These are phyloP conservation scores for Apantesis nais DNA, from an alignment of 2,888 invertebrate species.

Conservation along the genomic window DNA sequence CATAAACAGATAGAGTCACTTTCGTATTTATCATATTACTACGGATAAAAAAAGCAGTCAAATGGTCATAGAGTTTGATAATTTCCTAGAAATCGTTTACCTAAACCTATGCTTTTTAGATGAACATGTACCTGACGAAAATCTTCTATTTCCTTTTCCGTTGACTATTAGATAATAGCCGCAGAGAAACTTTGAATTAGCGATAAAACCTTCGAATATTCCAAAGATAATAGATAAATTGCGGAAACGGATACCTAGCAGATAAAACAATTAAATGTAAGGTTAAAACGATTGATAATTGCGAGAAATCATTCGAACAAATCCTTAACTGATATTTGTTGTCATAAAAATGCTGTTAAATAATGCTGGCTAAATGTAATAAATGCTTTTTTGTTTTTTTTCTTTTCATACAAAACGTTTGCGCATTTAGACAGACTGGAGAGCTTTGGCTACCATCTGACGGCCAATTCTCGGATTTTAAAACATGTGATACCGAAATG, in stretches of 20 bases:
- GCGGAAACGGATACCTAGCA: conserved; percentile 28
- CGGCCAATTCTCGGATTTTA: no score
- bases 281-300: conserved; percentile 13
- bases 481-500: no score
- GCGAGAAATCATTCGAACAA: conserved; percentile 13
- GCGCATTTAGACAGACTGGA: background rate
- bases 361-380: no score
- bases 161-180: conserved; percentile 15
- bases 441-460: conserved; percentile 5
- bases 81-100: background rate
- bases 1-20: no score
- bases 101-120: background rate
- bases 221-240: conserved; percentile 32
- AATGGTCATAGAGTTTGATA: background rate
- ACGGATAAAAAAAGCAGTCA: no score
- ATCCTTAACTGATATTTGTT: background rate
- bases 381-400: background rate
- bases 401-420: background rate
- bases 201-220: conserved; percentile 25
- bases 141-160: conserved; percentile 7
- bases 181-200: conserved; percentile 35
- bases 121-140: background rate
- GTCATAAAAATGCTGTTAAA: background rate
- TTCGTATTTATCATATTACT: no score
- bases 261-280: conserved; percentile 32